phyloP scores from a whole-genome alignment of 1,140 invertebrate genomes.

The Leucophenga varia region DNA sequence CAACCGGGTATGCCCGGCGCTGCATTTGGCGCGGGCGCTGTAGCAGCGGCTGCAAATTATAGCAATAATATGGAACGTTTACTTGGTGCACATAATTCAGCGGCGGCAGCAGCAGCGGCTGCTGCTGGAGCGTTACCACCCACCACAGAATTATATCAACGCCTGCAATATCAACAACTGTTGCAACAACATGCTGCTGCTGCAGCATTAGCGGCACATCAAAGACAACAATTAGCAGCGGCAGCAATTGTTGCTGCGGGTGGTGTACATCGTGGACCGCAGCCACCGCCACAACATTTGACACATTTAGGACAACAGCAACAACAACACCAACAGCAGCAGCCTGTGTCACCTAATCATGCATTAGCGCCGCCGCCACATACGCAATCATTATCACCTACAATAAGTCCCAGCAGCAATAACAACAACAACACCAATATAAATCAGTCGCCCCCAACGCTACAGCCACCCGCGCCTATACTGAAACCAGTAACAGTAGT shows the following conservation, averaged over 20 bases:
- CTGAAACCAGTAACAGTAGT: conserved; percentile 60
- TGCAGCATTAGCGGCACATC: conserved; percentile 53
- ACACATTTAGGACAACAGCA: conserved; percentile 8
- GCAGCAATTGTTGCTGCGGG: conserved; percentile 16
- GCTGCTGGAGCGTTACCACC: conserved; percentile 15
- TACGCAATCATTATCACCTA: too few species aligned
- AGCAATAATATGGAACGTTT: background rate
- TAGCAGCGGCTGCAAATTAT: background rate
- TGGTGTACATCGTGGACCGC: too few species aligned
- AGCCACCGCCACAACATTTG: conserved; percentile 34
- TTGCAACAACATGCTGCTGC: conserved; percentile 54
- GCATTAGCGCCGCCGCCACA: conserved; percentile 24
- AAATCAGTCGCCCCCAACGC: conserved; percentile 60
- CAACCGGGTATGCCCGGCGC: conserved; percentile 24
- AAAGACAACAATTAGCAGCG: conserved; percentile 32
- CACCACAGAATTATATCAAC: conserved; percentile 58
- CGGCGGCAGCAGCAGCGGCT: conserved; percentile 56
- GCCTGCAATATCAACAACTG: conserved; percentile 54
- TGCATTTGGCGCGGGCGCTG: conserved; percentile 3
- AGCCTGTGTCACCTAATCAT: conserved; percentile 30
- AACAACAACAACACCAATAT: too few species aligned
- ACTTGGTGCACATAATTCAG: conserved; percentile 37
- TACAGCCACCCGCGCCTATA: conserved; percentile 41
- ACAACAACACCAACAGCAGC: background rate
- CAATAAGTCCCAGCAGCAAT: conserved; percentile 55